A percentile compares a stretch with the other conserved stretches of the same genome.
Conservation (phyloP, 2,888 invertebrate species). For the Nephrotoma appendiculata region DNA sequence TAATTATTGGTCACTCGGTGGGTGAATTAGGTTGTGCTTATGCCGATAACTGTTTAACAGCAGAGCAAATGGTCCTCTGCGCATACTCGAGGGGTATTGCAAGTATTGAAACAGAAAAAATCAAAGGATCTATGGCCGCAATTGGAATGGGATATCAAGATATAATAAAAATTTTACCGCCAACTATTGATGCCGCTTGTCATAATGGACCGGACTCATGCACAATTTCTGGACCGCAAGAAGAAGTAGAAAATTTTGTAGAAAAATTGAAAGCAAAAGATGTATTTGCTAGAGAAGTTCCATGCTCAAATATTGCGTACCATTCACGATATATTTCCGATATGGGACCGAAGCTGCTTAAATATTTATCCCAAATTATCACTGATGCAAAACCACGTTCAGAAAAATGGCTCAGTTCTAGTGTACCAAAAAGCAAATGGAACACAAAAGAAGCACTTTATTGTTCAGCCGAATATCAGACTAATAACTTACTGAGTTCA, state of each 20-base stretch:
- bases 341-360: slow-evolving; percentile 47
- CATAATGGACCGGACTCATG: slow-evolving; percentile 75
- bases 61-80: slow-evolving; percentile 70
- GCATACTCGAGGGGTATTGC: slow-evolving; percentile 73
- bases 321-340: slow-evolving; percentile 71
- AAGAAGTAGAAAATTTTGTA: slow-evolving; percentile 49
- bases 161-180: slow-evolving; percentile 45
- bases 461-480: slow-evolving; percentile 74
- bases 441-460: slow-evolving; percentile 43
- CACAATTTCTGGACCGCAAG: slow-evolving; percentile 76
- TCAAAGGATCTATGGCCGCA: slow-evolving; percentile 78
- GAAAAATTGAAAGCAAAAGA: slow-evolving; percentile 49
- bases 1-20: slow-evolving; percentile 78
- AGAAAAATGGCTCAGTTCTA: slow-evolving; percentile 72
- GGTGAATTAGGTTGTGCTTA: slow-evolving; percentile 93
- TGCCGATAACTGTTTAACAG: slow-evolving; percentile 81
- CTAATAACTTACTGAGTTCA: slow-evolving; percentile 59
- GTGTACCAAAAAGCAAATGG: slow-evolving; percentile 60
- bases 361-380: slow-evolving; percentile 48
- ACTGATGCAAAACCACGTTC: slow-evolving; percentile 51
- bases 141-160: slow-evolving; percentile 51
- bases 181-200: slow-evolving; percentile 71
- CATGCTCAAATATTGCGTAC: slow-evolving; percentile 78
- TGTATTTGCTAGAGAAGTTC: slow-evolving; percentile 69
- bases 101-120: slow-evolving; percentile 51